Conservation (phyloP, 2,797 vertebrate species). For the Acrossocheilus wenchowensis region DNA sequence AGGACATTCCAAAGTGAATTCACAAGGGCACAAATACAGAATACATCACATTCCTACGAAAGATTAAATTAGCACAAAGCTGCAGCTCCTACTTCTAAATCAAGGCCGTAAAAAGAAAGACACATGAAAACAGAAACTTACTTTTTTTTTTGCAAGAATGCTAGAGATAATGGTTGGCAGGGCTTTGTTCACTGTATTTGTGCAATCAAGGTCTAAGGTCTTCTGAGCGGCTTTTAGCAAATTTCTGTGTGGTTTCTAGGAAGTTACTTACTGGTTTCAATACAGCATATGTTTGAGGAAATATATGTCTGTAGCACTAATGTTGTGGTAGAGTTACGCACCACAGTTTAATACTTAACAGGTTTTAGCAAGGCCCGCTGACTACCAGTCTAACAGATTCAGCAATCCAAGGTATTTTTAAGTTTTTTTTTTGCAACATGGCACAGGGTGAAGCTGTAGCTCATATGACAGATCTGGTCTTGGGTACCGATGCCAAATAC, state of each 20-base stretch:
- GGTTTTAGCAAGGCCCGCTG: neutral
- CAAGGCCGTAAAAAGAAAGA: neutral
- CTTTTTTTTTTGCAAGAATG: neutral
- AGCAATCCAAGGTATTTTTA: neutral
- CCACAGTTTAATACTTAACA: neutral
- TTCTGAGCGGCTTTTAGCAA: neutral
- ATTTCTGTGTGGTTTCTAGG: neutral
- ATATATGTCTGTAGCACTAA: neutral
- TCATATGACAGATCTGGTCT: neutral
- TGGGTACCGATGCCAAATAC: neutral
- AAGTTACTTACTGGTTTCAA: neutral
- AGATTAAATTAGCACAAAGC: conserved; percentile 13
- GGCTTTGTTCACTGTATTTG: neutral
- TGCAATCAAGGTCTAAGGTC: neutral
- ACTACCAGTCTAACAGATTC: neutral
- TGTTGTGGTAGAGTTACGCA: neutral
- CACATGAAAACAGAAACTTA: neutral
- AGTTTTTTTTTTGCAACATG: neutral
- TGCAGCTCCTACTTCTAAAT: neutral
- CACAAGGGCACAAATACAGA: neutral
- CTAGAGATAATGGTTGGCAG: neutral
- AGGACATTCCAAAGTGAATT: neutral
- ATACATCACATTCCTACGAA: neutral
- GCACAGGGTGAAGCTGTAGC: too few relatives aligned
- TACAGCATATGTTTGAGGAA: neutral